Evolutionary conservation across 1,140 invertebrate species (phyloP).

Genomic region (Capitella teleta): DNA sequence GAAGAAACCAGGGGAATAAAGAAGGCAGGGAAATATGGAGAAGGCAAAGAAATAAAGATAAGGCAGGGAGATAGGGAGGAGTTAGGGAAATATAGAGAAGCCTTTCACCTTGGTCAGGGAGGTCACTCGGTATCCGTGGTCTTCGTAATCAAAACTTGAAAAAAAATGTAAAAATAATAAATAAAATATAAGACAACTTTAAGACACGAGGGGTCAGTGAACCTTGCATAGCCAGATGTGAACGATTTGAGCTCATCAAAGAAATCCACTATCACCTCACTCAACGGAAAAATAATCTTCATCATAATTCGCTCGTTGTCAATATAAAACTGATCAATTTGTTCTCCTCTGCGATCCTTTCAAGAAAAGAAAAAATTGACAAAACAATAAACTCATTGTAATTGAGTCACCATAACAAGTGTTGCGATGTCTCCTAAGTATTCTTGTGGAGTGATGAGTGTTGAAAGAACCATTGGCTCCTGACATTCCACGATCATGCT

Average conservation of each 20-base stretch:
- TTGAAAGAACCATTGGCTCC: constrained; percentile 81
- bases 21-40: too few species aligned
- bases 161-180: not conserved
- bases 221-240: constrained; percentile 77
- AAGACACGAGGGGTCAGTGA: not conserved
- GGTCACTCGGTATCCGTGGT: constrained; percentile 65
- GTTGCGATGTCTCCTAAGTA: constrained; percentile 36
- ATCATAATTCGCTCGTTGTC: constrained; percentile 71
- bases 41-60: too few species aligned
- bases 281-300: constrained; percentile 73
- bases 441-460: constrained; percentile 71
- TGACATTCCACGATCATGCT: constrained; percentile 59
- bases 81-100: too few species aligned
- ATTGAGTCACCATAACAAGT: constrained; percentile 39
- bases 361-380: constrained; percentile 18
- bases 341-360: constrained; percentile 63
- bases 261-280: constrained; percentile 89
- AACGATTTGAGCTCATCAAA: constrained; percentile 82
- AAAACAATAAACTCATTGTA: not conserved
- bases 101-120: constrained; percentile 65
- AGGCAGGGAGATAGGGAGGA: too few species aligned
- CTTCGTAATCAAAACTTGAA: constrained; percentile 90
- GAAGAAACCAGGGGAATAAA: too few species aligned
- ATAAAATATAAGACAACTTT: not conserved
- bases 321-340: constrained; percentile 62